A percentile compares a stretch with the other conserved stretches of the same genome.
These are phyloP conservation scores for Drosophila mercatorum DNA, from an alignment of 2,888 invertebrate species.

Conservation along the genomic window DNA sequence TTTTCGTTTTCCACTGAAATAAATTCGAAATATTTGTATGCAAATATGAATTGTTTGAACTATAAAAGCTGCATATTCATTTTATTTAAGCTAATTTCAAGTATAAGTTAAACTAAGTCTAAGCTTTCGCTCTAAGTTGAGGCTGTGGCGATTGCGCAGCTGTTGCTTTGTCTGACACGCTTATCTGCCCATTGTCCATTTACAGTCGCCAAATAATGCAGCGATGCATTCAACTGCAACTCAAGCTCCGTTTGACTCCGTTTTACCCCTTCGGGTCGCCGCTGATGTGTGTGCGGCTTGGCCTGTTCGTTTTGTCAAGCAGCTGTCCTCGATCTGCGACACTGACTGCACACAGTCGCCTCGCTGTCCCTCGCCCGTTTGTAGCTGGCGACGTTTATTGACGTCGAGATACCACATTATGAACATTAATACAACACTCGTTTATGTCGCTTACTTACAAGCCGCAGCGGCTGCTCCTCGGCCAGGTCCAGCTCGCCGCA, in stretches of 20 bases:
- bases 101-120: constrained; percentile 17
- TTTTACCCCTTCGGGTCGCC: not conserved
- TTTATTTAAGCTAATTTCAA: constrained; percentile 22
- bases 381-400: constrained; percentile 82
- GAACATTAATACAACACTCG: constrained; percentile 84
- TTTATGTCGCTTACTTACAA: constrained; percentile 84
- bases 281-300: constrained; percentile 32
- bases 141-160: constrained; percentile 2
- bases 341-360: constrained; percentile 22
- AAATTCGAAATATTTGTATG: constrained; percentile 56
- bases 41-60: constrained; percentile 50
- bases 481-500: constrained; percentile 44
- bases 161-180: constrained; percentile 10
- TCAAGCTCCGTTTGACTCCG: not conserved
- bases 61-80: constrained; percentile 28
- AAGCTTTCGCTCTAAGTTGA: constrained; percentile 18
- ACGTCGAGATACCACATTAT: constrained; percentile 84
- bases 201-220: constrained; percentile 42
- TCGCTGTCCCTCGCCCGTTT: not conserved
- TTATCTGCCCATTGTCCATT: constrained; percentile 36
- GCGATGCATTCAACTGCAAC: constrained; percentile 17
- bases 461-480: constrained; percentile 52
- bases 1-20: constrained; percentile 50
- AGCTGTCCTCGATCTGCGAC: constrained; percentile 65
- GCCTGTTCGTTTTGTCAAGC: constrained; percentile 65